Conservation (phyloP, 2,888 invertebrate species). For the Drosophila engyochracea region DNA sequence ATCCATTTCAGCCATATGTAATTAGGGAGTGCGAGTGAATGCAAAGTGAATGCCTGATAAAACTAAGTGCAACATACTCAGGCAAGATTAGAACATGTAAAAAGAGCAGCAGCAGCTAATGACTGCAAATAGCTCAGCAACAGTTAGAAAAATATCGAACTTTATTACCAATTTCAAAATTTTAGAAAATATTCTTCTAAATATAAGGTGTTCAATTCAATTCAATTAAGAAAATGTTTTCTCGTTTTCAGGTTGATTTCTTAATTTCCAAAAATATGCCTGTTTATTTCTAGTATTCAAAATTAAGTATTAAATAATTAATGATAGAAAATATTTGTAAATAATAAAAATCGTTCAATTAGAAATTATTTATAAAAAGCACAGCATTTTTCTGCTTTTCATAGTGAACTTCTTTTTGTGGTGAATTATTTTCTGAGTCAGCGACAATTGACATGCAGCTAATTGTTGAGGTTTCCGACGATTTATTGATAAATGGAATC, state of each 20-base stretch:
- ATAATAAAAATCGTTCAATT: background rate
- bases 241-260: background rate
- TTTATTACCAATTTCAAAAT: background rate
- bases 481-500: background rate
- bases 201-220: background rate
- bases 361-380: background rate
- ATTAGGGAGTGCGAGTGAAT: slow-evolving; percentile 28
- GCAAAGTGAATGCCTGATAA: slow-evolving; percentile 36
- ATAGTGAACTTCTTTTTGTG: background rate
- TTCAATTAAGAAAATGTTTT: background rate
- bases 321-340: background rate
- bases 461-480: background rate
- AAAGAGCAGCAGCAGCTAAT: slow-evolving; percentile 36
- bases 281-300: background rate
- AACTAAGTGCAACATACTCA: slow-evolving; percentile 16
- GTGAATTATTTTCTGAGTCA: background rate
- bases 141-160: background rate
- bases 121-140: slow-evolving; percentile 46
- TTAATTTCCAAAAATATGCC: background rate
- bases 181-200: background rate
- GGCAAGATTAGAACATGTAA: slow-evolving; percentile 35
- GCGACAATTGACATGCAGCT: background rate
- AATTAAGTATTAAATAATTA: background rate
- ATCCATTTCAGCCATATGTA: slow-evolving; percentile 8
- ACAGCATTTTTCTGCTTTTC: background rate